Percentiles rank a stretch among this genome's conserved stretches.
These are phyloP conservation scores for Kryphioiulus occultus DNA, from an alignment of 2,888 invertebrate species.

Conservation along the genomic window DNA sequence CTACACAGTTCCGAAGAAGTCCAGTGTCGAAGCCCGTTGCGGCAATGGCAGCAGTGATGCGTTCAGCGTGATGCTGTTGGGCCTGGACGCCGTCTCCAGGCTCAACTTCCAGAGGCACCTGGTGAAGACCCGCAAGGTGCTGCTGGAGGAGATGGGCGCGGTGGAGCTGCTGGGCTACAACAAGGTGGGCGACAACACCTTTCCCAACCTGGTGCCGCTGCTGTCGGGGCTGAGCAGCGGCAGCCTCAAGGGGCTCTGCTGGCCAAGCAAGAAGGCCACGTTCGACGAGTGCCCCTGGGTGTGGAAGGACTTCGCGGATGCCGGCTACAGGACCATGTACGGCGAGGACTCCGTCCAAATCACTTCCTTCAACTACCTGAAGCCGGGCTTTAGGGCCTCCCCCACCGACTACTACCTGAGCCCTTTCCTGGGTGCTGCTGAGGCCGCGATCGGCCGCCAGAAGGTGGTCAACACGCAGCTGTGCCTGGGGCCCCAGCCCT, in stretches of 20 bases:
- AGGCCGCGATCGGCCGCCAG: constrained; percentile 72
- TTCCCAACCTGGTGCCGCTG: constrained; percentile 55
- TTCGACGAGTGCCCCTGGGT: constrained; percentile 56
- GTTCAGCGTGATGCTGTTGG: constrained; percentile 77
- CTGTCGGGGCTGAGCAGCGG: constrained; percentile 67
- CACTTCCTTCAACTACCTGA: constrained; percentile 79
- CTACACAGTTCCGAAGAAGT: neutral
- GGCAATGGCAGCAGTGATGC: constrained; percentile 59
- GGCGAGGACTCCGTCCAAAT: constrained; percentile 78
- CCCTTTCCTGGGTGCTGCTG: constrained; percentile 75
- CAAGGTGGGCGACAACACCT: constrained; percentile 61
- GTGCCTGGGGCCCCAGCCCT: constrained; percentile 75
- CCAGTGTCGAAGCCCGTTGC: neutral
- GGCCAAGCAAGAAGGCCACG: constrained; percentile 49
- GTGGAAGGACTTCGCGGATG: constrained; percentile 55
- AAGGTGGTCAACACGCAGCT: constrained; percentile 72
- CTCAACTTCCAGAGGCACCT: constrained; percentile 78
- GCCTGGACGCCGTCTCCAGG: constrained; percentile 85
- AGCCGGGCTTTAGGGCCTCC: constrained; percentile 73
- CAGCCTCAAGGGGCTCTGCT: constrained; percentile 79
- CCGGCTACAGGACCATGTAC: constrained; percentile 70
- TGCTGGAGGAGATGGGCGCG: constrained; percentile 67
- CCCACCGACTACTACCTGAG: constrained; percentile 85
- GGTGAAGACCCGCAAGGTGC: constrained; percentile 73
- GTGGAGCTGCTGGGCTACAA: constrained; percentile 76